These are phyloP conservation scores for Scophthalmus maximus DNA, from an alignment of 2,113 vertebrate species.

Conservation along the genomic window DNA sequence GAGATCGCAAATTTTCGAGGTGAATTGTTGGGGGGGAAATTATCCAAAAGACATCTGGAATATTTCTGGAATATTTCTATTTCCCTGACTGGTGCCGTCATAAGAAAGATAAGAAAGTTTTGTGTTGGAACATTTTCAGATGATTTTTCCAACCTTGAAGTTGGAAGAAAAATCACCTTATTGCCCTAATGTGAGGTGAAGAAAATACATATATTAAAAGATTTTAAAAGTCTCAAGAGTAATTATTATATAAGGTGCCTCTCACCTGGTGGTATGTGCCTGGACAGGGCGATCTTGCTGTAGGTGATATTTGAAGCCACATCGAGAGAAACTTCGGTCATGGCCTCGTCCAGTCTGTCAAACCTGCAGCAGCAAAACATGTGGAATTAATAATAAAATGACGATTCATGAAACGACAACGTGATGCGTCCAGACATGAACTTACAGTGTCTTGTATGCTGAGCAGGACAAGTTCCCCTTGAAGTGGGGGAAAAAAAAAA, in stretches of 20 bases:
- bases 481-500: constrained; percentile 26
- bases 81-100: no score
- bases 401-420: not conserved
- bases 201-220: not conserved
- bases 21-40: no score
- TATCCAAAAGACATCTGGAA: no score
- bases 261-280: constrained; percentile 51
- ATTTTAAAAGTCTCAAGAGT: not conserved
- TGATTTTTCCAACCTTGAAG: no score
- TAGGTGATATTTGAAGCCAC: constrained; percentile 35
- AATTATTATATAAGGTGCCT: no score
- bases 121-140: no score
- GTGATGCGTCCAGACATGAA: constrained; percentile 9
- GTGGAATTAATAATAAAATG: constrained; percentile 3
- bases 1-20: no score
- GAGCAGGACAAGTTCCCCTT: constrained; percentile 69
- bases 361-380: constrained; percentile 52
- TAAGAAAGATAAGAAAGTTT: no score
- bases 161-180: not conserved
- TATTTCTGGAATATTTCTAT: no score
- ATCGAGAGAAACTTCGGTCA: constrained; percentile 14
- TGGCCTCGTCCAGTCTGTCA: constrained; percentile 59
- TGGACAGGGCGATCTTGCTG: constrained; percentile 39
- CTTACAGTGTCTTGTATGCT: constrained; percentile 72
- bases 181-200: not conserved